Evolutionary conservation across 2,888 invertebrate genomes (phyloP).

Genomic region (Drosophila nr. medialis): DNA sequence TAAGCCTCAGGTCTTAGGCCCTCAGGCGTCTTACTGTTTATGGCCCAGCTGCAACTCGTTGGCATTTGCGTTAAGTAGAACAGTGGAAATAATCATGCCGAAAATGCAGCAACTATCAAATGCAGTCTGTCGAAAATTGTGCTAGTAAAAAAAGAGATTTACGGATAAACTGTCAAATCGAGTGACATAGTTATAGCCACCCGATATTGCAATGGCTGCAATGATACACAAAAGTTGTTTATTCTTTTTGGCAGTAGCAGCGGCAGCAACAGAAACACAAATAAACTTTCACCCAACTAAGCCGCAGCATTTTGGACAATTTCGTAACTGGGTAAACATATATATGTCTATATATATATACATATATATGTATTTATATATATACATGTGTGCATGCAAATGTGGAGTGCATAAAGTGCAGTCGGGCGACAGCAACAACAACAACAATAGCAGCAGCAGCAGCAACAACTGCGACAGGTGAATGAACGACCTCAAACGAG

Average conservation of each 20-base stretch:
- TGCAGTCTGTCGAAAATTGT: background rate
- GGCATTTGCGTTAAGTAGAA: background rate
- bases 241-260: slow-evolving; percentile 42
- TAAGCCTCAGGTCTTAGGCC: background rate
- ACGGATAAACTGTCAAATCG: background rate
- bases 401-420: slow-evolving; percentile 78
- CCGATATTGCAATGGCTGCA: background rate
- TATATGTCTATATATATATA: slow-evolving; percentile 26
- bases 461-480: slow-evolving; percentile 67
- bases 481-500: slow-evolving; percentile 83
- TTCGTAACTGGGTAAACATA: slow-evolving; percentile 79
- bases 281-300: slow-evolving; percentile 76
- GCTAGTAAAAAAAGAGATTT: background rate
- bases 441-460: background rate
- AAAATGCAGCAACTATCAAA: slow-evolving; percentile 5
- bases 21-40: background rate
- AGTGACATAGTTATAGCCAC: slow-evolving; percentile 2
- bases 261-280: slow-evolving; percentile 16
- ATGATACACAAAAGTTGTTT: slow-evolving; percentile 39
- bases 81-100: background rate
- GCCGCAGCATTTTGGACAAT: slow-evolving; percentile 79
- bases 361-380: slow-evolving; percentile 11
- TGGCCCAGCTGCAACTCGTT: background rate
- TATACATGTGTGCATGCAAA: slow-evolving; percentile 61
- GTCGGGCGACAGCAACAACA: slow-evolving; percentile 38